phyloP scores from a whole-genome alignment of 1,140 invertebrate genomes.

The Thalassaphorura encarpata region DNA sequence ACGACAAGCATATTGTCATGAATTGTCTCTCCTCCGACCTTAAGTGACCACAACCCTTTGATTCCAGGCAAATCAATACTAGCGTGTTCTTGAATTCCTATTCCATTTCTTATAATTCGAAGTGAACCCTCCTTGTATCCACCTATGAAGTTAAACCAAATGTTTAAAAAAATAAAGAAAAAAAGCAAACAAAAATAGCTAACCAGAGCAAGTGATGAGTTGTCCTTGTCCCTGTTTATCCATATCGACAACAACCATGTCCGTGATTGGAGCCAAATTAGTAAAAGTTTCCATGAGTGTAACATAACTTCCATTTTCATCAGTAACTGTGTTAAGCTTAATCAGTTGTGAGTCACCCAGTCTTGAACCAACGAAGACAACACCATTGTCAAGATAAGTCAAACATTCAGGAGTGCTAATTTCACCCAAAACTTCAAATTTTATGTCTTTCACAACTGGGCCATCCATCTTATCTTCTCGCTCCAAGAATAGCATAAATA shows the following conservation, averaged over 20 bases:
- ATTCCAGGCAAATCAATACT: conserved; percentile 93
- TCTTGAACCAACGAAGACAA: conserved; percentile 92
- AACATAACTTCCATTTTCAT: conserved; percentile 82
- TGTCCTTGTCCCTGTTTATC: conserved; percentile 96
- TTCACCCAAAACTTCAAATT: conserved; percentile 82
- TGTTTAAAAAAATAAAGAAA: background rate
- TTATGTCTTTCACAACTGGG: conserved; percentile 73
- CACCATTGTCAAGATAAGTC: conserved; percentile 98
- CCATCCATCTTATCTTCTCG: conserved; percentile 69
- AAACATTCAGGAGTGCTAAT: conserved; percentile 96
- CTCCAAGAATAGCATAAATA: conserved; percentile 95
- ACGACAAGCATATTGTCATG: conserved; percentile 83
- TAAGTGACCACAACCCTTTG: conserved; percentile 93
- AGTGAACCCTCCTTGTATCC: conserved; percentile 96
- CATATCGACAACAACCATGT: conserved; percentile 74
- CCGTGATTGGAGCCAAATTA: conserved; percentile 92
- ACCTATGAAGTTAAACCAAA: conserved; percentile 40
- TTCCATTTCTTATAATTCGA: conserved; percentile 92
- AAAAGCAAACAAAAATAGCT: conserved; percentile 29
- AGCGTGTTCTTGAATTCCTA: conserved; percentile 95
- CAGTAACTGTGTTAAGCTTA: conserved; percentile 72
- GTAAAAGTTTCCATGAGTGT: conserved; percentile 92
- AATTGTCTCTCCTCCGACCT: conserved; percentile 52
- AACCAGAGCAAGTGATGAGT: conserved; percentile 92
- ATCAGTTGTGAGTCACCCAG: conserved; percentile 94